Evolutionary conservation across 2,888 invertebrate species (phyloP).

Genomic region (Eupithecia tripunctaria): DNA sequence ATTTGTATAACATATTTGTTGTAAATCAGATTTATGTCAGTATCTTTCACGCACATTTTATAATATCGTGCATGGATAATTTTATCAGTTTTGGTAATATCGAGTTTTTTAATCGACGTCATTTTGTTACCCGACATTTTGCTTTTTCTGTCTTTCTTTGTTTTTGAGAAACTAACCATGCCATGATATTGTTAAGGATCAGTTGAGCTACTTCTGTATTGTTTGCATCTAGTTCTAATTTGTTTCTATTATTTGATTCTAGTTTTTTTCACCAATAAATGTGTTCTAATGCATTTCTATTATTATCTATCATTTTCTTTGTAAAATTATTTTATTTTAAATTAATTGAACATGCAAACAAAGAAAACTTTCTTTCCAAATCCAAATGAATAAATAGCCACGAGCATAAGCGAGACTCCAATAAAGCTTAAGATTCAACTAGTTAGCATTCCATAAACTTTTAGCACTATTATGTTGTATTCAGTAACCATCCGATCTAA

Average conservation of each 20-base stretch:
- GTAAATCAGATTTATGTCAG: conserved; percentile 41
- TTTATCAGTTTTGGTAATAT: background rate
- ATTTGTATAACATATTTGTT: conserved; percentile 41
- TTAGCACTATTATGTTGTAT: conserved; percentile 18
- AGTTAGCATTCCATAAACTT: conserved; percentile 13
- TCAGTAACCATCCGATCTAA: conserved; percentile 26
- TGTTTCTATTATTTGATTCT: background rate
- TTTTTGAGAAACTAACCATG: background rate
- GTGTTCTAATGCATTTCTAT: background rate
- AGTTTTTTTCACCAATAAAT: no score
- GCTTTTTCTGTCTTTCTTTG: background rate
- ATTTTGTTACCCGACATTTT: background rate
- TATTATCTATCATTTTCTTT: background rate
- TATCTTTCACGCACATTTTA: conserved; percentile 28
- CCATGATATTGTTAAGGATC: background rate
- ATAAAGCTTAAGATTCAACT: conserved; percentile 1
- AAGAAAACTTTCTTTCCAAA: background rate
- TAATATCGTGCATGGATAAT: conserved; percentile 22
- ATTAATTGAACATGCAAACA: background rate
- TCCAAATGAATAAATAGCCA: background rate
- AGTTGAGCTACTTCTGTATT: background rate
- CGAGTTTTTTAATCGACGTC: background rate
- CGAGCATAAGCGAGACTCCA: background rate
- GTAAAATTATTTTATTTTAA: no score
- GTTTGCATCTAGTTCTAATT: background rate